A percentile compares a stretch with the other conserved stretches of the same genome.
phyloP scores from a whole-genome alignment of 92 coral and sea anemone genomes.

The Ricordea florida region DNA sequence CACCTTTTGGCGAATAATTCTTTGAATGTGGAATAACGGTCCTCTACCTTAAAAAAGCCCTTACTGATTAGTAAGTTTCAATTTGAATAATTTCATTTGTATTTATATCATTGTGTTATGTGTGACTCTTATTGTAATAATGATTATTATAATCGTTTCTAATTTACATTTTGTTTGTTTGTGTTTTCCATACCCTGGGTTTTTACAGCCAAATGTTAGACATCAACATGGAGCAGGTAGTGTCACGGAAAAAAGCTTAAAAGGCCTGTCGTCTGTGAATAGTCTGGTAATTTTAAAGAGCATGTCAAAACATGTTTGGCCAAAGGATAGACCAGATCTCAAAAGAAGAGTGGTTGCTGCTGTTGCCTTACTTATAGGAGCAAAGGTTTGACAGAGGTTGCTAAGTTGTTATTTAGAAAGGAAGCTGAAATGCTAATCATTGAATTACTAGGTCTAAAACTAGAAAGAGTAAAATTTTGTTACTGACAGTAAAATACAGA shows the following conservation, averaged over 20 bases:
- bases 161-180: background rate
- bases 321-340: constrained; percentile 91
- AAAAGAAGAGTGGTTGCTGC: constrained; percentile 91
- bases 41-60: no score
- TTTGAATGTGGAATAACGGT: no score
- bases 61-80: background rate
- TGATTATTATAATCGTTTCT: background rate
- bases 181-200: constrained; percentile 19
- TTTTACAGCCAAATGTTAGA: constrained; percentile 16
- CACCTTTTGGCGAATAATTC: no score
- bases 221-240: constrained; percentile 53
- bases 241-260: constrained; percentile 58
- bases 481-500: no score
- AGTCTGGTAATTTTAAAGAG: constrained; percentile 73
- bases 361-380: constrained; percentile 78
- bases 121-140: background rate
- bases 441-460: no score
- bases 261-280: constrained; percentile 40
- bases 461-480: no score
- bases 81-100: no score
- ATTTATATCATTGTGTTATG: no score
- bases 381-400: no score
- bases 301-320: constrained; percentile 98
- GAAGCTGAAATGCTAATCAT: no score
- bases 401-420: no score